Base-by-base conservation (phyloP, 2,888 invertebrate genomes). In the Alitta virens region DNA sequence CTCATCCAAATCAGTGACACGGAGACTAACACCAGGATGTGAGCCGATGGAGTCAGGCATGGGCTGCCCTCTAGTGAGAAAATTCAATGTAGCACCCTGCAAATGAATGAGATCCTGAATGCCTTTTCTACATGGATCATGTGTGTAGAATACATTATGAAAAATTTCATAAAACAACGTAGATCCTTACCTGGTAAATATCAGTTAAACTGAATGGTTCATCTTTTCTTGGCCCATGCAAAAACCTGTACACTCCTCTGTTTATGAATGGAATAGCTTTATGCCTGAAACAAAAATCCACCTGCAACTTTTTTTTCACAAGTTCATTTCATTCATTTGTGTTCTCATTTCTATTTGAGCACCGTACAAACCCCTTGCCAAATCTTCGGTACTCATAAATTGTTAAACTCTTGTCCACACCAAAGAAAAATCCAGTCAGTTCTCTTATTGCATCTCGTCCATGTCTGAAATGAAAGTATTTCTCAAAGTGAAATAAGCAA, bases 311-410 rank as follows among this genome's bases (percentile, higher is more conserved):
- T 46, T 46, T n/a, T n/a, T n/a, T 33, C 33, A 33, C 12, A 33
- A 33, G 33, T 33, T 33, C 33, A 12, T 12, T 40, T 40, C 16
- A 9, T 14, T 50, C 18, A 50, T 9, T 50, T 14, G 21, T 21
- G 9, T 18, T n/a, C n/a, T 7, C 33, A 12, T 33, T 33, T 49
- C 7, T 18, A 52, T 9, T 21, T 23, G n/a, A 24, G 23, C 52
- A 52, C 7, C 33, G 12, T 7, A 33, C 33, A 58, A 63, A 80
- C 81, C 76, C 79, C 74, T 80, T 81, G 1, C 81, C 80, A 72
- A 81, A 78, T 68, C 78, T 74, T 61, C 76, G 75, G 65, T 77
- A 81, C 64, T 81, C 81, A 69, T 81, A 81, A n/a, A 81, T 71
- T 21, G 81, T 80, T 9, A 81, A 53, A 23, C 77, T 75, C 60